Conservation (phyloP, 2,888 invertebrate genomes). For the Drosophila anomelani region DNA sequence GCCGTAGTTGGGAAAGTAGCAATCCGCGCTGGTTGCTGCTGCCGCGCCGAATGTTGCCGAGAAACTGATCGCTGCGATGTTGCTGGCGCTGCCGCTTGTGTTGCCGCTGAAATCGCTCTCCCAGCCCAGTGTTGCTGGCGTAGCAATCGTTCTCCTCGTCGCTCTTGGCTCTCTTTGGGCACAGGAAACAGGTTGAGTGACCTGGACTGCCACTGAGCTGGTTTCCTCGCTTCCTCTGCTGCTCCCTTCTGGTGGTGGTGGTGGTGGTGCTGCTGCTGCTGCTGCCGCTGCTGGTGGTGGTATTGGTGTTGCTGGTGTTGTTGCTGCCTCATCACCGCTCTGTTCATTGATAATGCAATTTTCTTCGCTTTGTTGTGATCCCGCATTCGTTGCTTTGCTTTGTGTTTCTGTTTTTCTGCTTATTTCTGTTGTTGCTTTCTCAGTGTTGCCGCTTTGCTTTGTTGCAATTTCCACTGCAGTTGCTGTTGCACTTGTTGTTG, state of each 20-base stretch:
- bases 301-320: constrained; percentile 34
- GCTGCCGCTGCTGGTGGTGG: constrained; percentile 43
- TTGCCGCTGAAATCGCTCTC: constrained; percentile 7
- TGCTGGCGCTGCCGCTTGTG: constrained; percentile 17
- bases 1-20: constrained; percentile 9
- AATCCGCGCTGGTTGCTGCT: constrained; percentile 45
- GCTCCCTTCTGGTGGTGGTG: constrained; percentile 42
- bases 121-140: constrained; percentile 15
- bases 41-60: constrained; percentile 79
- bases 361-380: constrained; percentile 81
- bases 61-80: constrained; percentile 75
- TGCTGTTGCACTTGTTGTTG: constrained; percentile 49
- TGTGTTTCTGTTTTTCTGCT: constrained; percentile 7
- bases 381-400: constrained; percentile 62
- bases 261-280: constrained; percentile 21
- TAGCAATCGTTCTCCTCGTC: constrained; percentile 29
- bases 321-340: constrained; percentile 38
- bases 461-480: constrained; percentile 35
- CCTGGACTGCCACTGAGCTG: constrained; percentile 69
- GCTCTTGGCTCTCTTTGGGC: constrained; percentile 42
- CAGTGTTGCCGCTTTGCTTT: constrained; percentile 36
- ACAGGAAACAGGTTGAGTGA: constrained; percentile 82
- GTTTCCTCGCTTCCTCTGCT: constrained; percentile 49
- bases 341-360: constrained; percentile 77
- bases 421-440: constrained; percentile 21